A percentile compares a stretch with the other conserved stretches of the same genome.
These are phyloP conservation scores for Plodia interpunctella DNA, from an alignment of 1,140 invertebrate species.

Conservation along the genomic window DNA sequence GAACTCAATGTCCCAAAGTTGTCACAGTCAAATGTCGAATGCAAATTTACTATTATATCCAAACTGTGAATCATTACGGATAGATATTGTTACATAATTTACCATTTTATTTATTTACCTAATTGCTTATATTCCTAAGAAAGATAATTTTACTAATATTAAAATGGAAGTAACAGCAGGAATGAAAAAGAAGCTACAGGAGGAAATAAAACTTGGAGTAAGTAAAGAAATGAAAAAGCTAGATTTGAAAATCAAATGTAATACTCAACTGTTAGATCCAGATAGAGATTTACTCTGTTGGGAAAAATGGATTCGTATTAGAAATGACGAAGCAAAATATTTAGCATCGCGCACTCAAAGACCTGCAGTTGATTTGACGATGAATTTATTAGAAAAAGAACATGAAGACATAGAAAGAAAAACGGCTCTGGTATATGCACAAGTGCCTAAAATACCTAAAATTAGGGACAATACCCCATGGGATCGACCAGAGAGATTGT, in stretches of 20 bases:
- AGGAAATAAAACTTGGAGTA: neutral
- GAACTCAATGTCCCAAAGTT: too few species aligned
- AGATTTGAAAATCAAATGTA: neutral
- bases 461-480: slow-evolving; percentile 41
- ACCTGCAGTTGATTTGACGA: slow-evolving; percentile 46
- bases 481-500: slow-evolving; percentile 52
- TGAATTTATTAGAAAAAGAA: slow-evolving; percentile 51
- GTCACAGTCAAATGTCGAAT: too few species aligned
- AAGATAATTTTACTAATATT: too few species aligned
- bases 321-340: slow-evolving; percentile 46
- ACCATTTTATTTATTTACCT: too few species aligned
- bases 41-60: too few species aligned
- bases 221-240: neutral
- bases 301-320: slow-evolving; percentile 65
- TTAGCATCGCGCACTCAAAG: slow-evolving; percentile 35
- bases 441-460: slow-evolving; percentile 41
- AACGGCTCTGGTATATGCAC: slow-evolving; percentile 48
- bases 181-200: neutral
- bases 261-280: slow-evolving; percentile 20
- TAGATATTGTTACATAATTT: too few species aligned
- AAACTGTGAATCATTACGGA: too few species aligned
- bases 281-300: slow-evolving; percentile 53
- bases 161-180: neutral
- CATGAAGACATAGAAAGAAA: slow-evolving; percentile 57
- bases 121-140: too few species aligned